Evolutionary conservation across 1,140 invertebrate species (phyloP), one percentile per base, ranked within the genome.

Genomic region (Drosophila yakuba): DNA sequence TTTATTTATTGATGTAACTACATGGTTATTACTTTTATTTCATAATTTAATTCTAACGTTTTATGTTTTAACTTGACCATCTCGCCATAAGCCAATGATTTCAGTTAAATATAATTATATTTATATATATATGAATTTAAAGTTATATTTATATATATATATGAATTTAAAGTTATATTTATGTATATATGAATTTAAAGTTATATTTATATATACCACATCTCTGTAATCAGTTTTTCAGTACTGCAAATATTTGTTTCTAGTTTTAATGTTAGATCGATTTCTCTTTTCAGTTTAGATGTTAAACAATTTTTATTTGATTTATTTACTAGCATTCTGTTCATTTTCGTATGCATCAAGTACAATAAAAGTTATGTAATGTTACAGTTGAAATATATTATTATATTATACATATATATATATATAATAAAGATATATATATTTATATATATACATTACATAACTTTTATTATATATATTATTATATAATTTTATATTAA

Each of bases 31-130:
- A 77, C 39, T 72, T 52, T 88, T 86, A 76, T 79, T 69, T 78
- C 58, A 86, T 88, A 88, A 73, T 79, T 86, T 88, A 86, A 88
- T 76, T 59, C 83, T 86, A 86, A 72, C 45, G 61, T 62, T 75
- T 58, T 60, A 51, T 72, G 39, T 86, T 54, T 57, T 69, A 78
- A 56, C 78, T 86, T 77, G 60, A 78, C 48, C 39, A 57, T 67
- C 73, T 52, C 47, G 35, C 20, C 61, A 47, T 41, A 67, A 67
- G 56, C 61, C 50, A 44, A 20, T 78, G 25, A 47, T 17, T 72
- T 35, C 45, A 51, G 50, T 78, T 74, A 64, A 74, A 51, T 63
- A 57, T 84, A 61, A 73, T 84, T 55, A 80, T 79, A 32, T 55
- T 48, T 74, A 73, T 55, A 71, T 74, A 60, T 60, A 52, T 74